Evolutionary conservation across 1,140 invertebrate genomes (phyloP), one percentile per base, ranked within the genome.

Genomic region (Paraescarpia echinospica): DNA sequence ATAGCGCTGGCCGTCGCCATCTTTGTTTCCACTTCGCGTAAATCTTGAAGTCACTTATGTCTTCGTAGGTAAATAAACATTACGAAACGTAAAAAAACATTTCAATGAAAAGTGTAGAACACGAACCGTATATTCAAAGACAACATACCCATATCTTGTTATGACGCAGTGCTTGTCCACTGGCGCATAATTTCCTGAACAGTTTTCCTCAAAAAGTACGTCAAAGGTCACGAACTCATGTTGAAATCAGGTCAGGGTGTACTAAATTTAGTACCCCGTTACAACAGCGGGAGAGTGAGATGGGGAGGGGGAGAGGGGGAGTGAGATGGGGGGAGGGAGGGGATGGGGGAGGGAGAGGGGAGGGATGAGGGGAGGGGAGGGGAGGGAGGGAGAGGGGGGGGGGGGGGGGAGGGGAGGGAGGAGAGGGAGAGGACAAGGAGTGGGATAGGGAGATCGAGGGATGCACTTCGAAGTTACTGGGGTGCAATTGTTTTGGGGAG

Each of bases 181-280:
- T 14, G 22, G 27, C 27, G 22, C 59, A 77, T 77, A 27, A 77
- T 77, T 77, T 77, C 59, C 27, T 27, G 59, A 31, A 2, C 22
- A 77, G 59, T 77, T 77, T 77, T 27, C 59, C 27, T 77, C 59
- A 77, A 77, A 77, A 77, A 77, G 59, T 77, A 77, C 59, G 59
- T 77, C 59, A 77, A 77, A 77, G 59, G 59, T 77, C 59, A 77
- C 59, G 59, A 77, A 77, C 59, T 77, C 59, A 77, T 77, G 59
- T 77, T 77, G 59, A 77, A 77, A 77, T 77, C 22, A 77, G 59
- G 59, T 77, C 59, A 77, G 59, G 59, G 59, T 77, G 59, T 77
- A 27, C 59, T 31, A 18, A 2, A 77, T 77, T 77, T 1, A 77
- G 59, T 77, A 77, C 18, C 4, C 59, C 59, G 59, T 77, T 18